Base-by-base conservation (phyloP, 1,140 invertebrate species). In the Mamestra configurata region DNA sequence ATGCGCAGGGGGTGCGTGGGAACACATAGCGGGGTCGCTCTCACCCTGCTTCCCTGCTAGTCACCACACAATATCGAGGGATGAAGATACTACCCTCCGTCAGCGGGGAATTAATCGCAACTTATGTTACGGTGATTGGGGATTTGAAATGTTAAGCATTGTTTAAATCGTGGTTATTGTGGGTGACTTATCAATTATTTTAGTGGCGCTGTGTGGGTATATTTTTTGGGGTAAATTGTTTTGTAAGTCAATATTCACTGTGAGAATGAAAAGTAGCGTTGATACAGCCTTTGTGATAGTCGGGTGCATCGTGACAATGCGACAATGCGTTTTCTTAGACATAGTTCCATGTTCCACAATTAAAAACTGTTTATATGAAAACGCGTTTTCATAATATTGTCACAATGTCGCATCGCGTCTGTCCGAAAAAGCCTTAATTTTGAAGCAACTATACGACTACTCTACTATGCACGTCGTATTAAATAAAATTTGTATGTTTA, bases 101-200 rank as follows among this genome's bases (percentile, higher is more conserved):
- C 53, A 3, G 18, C 7, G 8, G 35, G 72, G 72, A 76, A 46
- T 76, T 76, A 61, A 76, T 43, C 35, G 55, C 40, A 76, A 37
- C 72, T 61, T 61, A 76, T 61, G 72, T 46, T 59, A 27, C 37
- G 51, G 31, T 73, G 49, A 57, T 73, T 73, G 70, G 46, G 46
- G n/a, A 72, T 37, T 53, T 53, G 46, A 18, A 24, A 51, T 37
- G 27, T 15, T 64, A 27, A n/a, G 61, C n/a, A 59, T 59, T 59
- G 57, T 59, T 55, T 55, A 24, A 24, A 22, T 22, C 15, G 66
- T 18, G 6, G 15, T 68, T 68, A 43, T 46, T 13, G 20, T 40
- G 61, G 61, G 35, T 11, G 35, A 66, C 35, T 66, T 66, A 40
- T 18, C n/a, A 22, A 20, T 64, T 66, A 10, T 18, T 31, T 20